Conservation (phyloP, 64 coral and sea anemone species). For the Stylophora pistillata region DNA sequence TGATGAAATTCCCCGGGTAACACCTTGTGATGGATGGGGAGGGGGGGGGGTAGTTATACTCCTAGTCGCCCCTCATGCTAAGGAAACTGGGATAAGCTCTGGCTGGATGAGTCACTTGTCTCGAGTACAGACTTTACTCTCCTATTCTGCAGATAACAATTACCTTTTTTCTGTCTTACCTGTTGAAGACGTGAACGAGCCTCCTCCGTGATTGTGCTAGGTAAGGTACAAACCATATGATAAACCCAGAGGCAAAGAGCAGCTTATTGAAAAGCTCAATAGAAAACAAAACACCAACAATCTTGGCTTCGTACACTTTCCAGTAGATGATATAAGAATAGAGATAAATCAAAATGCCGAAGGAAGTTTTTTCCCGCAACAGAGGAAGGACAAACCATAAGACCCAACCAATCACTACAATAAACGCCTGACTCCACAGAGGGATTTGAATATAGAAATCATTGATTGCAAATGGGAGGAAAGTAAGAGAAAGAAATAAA, state of each 20-base stretch:
- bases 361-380: conserved; percentile 44
- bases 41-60: no score
- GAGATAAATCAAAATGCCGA: conserved; percentile 44
- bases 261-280: conserved; percentile 17
- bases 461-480: conserved; percentile 76
- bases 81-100: no score
- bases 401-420: conserved; percentile 53
- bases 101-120: no score
- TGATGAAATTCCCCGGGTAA: no score
- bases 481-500: conserved; percentile 3
- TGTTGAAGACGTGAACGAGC: conserved; percentile 59
- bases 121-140: no score
- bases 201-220: conserved; percentile 47
- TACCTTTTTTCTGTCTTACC: conserved; percentile 8
- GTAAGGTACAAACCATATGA: conserved; percentile 55
- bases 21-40: no score
- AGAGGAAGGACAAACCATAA: conserved; percentile 69
- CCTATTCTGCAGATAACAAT: no score
- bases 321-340: conserved; percentile 16
- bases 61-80: no score
- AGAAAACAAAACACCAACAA: not conserved
- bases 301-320: conserved; percentile 4
- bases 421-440: conserved; percentile 28
- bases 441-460: conserved; percentile 54
- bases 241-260: conserved; percentile 59